phyloP scores from a whole-genome alignment of 92 coral and sea anemone genomes.

The Heliopora coerulea region DNA sequence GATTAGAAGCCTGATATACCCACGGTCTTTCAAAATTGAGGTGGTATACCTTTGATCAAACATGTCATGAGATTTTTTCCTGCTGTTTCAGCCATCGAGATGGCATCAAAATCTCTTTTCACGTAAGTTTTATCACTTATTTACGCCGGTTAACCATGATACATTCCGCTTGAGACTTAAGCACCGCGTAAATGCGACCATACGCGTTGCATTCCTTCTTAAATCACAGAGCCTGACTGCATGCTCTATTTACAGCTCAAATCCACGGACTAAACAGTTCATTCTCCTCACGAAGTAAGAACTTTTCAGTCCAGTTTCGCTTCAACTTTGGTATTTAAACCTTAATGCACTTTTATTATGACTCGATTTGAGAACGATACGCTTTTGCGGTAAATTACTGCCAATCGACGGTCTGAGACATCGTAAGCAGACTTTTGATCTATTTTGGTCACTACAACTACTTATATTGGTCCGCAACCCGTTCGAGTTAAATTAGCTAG shows the following conservation, averaged over 20 bases:
- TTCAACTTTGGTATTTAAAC: too few species aligned
- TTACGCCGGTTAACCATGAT: constrained; percentile 22
- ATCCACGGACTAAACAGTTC: background rate
- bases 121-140: constrained; percentile 3
- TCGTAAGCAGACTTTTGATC: background rate
- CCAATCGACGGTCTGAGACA: too few species aligned
- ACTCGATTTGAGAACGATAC: too few species aligned
- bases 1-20: background rate
- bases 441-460: constrained; percentile 9
- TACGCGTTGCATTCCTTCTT: background rate
- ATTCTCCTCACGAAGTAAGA: too few species aligned
- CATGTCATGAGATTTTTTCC: constrained; percentile 23
- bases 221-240: background rate
- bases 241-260: background rate
- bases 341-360: too few species aligned
- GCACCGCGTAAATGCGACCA: background rate
- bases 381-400: too few species aligned
- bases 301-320: too few species aligned
- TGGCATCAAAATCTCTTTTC: background rate
- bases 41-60: background rate
- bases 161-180: background rate
- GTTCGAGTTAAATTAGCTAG: constrained; percentile 38
- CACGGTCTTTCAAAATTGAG: background rate
- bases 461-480: constrained; percentile 6
- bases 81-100: background rate